These are phyloP conservation scores for Amblyopsis rosae DNA, from an alignment of 2,113 vertebrate genomes.

Conservation along the genomic window DNA sequence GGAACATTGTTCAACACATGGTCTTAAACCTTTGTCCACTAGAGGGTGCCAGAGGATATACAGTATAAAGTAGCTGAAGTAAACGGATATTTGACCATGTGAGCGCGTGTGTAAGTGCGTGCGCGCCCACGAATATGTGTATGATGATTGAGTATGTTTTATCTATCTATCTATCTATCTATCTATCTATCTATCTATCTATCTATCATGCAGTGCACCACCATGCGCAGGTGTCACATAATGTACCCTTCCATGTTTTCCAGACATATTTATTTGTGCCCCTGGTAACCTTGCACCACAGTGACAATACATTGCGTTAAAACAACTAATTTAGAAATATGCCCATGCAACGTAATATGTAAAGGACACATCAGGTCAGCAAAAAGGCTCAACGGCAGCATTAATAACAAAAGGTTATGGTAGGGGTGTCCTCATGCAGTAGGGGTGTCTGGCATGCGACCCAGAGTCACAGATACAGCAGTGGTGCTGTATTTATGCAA, in stretches of 20 bases:
- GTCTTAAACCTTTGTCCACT: slow-evolving; percentile 35
- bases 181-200: too few species aligned
- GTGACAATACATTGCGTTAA: slow-evolving; percentile 17
- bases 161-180: too few species aligned
- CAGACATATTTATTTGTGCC: not conserved
- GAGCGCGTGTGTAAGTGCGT: not conserved
- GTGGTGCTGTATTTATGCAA: slow-evolving; percentile 51
- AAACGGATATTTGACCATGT: slow-evolving; percentile 13
- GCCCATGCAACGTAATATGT: slow-evolving; percentile 13
- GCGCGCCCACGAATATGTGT: not conserved
- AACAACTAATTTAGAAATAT: slow-evolving; percentile 18
- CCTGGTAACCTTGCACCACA: slow-evolving; percentile 28
- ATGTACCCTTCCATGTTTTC: not conserved
- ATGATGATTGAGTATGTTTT: too few species aligned
- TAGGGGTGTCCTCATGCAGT: not conserved
- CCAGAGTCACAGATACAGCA: slow-evolving; percentile 45
- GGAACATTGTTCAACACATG: not conserved
- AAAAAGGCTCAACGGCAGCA: slow-evolving; percentile 47
- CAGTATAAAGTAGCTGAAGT: slow-evolving; percentile 1
- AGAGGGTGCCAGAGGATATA: slow-evolving; percentile 47
- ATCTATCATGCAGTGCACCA: not conserved
- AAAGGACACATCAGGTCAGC: slow-evolving; percentile 46
- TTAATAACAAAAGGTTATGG: slow-evolving; percentile 56
- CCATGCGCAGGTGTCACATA: not conserved
- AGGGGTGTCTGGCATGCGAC: slow-evolving; percentile 47